Evolutionary conservation across 2,888 invertebrate species (phyloP).

Genomic region (Notodonta ziczac): DNA sequence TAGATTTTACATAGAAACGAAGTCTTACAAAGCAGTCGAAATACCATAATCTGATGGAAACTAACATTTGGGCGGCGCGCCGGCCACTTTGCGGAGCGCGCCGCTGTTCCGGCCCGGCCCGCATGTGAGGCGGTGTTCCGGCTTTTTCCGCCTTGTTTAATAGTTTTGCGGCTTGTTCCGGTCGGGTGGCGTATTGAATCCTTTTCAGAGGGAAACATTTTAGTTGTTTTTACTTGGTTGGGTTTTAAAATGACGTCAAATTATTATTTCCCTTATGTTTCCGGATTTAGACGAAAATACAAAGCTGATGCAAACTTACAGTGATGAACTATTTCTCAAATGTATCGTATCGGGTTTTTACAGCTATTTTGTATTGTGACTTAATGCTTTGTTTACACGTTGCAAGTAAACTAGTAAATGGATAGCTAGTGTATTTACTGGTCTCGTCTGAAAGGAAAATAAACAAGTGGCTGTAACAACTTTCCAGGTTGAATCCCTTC

Average conservation of each 20-base stretch:
- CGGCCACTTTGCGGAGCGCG: constrained; percentile 20
- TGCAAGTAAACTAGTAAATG: too few species aligned
- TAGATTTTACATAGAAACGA: not conserved
- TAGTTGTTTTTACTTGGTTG: constrained; percentile 5
- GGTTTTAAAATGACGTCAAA: constrained; percentile 10
- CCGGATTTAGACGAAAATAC: too few species aligned
- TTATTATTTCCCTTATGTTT: too few species aligned
- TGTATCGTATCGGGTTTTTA: too few species aligned
- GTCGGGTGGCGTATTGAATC: constrained; percentile 20
- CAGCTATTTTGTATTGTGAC: too few species aligned
- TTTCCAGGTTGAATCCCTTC: too few species aligned
- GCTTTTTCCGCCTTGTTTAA: constrained; percentile 36
- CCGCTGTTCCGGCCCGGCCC: not conserved
- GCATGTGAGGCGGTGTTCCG: constrained; percentile 11
- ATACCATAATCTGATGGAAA: not conserved
- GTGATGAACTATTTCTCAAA: too few species aligned
- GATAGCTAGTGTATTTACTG: too few species aligned
- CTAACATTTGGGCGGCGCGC: constrained; percentile 20
- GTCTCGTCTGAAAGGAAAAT: too few species aligned
- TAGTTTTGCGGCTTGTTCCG: constrained; percentile 33
- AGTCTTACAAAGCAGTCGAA: not conserved
- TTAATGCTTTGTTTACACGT: not conserved
- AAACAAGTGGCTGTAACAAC: too few species aligned
- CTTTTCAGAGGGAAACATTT: constrained; percentile 24
- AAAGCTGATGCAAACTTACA: too few species aligned